Base-by-base conservation (phyloP, 1,140 invertebrate genomes). In the Papilio dardanus region DNA sequence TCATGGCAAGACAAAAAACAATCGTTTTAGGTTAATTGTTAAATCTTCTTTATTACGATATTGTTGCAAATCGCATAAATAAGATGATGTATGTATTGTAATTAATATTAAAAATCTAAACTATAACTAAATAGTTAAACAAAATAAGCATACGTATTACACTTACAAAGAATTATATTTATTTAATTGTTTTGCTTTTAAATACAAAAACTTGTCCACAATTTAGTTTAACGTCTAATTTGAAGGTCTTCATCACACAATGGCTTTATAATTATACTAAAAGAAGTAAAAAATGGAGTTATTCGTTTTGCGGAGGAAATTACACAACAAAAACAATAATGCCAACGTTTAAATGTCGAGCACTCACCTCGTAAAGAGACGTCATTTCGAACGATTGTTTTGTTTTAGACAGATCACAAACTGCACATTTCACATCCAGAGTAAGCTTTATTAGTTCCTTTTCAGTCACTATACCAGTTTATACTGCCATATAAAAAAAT, bases 281-380 rank as follows among this genome's bases (percentile, higher is more conserved):
- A 69, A 80, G 76, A 79, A 40, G 71, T 77, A 74, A 79, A 77
- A 76, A 74, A 74, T 6, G 58, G 33, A 69, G 16, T 58, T 46
- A 28, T 46, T 14, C 42, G 28, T 19, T 73, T n/a, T 50, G n/a
- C 71, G 19, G 33, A 35, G 50, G 24, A 73, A 86, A 82, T 86
- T 86, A 86, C 84, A 78, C 81, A 86, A 86, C 88, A 89, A 89
- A 90, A 89, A 88, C 83, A 50, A 84, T 88, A 90, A 88, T 88
- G 88, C 80, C 88, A 90, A 71, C 76, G 73, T 75, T 73, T 81
- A 90, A 90, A 91, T 88, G 86, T 86, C 88, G 86, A 83, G 82
- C 88, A 90, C 91, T 92, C 86, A 91, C 90, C 89, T 92, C 89
- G 82, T 92, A 92, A 76, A 91, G 67, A 83, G 90, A 90, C 84